Conservation (phyloP, 2,888 invertebrate species). For the Tenthredo livida region DNA sequence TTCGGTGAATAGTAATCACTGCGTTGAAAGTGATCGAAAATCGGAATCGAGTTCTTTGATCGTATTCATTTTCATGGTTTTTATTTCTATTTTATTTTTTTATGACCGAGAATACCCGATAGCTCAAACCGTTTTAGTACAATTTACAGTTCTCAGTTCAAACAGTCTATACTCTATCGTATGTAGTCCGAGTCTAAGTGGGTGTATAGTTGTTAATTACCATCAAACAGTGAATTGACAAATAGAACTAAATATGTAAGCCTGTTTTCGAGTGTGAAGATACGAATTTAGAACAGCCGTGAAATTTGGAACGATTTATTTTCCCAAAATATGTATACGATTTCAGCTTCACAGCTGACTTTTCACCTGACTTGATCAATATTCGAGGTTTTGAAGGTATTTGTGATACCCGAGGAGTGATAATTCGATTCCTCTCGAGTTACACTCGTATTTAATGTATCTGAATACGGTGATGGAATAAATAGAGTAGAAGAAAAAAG, state of each 20-base stretch:
- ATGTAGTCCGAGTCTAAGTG: background rate
- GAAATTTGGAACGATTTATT: background rate
- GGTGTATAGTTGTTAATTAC: background rate
- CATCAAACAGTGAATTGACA: background rate
- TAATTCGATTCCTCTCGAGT: background rate
- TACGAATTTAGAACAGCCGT: background rate
- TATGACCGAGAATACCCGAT: background rate
- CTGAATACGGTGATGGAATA: background rate
- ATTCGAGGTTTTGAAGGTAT: background rate
- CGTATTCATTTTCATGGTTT: background rate
- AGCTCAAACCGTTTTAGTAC: background rate
- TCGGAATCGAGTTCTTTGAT: background rate
- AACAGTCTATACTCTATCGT: background rate
- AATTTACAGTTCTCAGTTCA: background rate
- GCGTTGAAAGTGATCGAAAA: background rate
- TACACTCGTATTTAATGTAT: background rate
- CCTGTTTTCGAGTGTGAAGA: background rate
- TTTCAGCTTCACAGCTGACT: background rate
- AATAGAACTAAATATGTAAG: background rate
- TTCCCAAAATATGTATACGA: background rate
- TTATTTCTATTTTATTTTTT: background rate
- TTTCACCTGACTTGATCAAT: no score
- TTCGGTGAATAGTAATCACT: background rate
- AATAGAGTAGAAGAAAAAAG: background rate
- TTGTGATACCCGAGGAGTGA: background rate